Base-by-base conservation (phyloP, 2,113 vertebrate species). In the Amazona guildingii region DNA sequence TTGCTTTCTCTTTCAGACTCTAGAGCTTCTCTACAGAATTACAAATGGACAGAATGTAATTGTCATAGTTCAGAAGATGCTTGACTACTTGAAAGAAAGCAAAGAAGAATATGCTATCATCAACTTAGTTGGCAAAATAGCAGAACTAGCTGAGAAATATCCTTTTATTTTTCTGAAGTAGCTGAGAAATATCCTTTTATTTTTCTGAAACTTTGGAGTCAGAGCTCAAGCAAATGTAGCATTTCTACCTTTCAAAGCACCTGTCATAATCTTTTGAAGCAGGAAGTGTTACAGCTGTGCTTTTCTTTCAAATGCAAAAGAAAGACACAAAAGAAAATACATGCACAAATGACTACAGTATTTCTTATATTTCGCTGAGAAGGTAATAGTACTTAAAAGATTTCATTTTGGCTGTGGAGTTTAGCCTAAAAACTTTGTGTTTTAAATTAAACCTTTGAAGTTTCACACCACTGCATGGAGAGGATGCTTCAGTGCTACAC, bases 91-190 rank as follows among this genome's bases (percentile, higher is more conserved):
- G 93, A 98, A 95, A 59, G 95, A 97, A 94, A 99, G 98, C 96
- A 98, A 98, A 91, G 99, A 99, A 49, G 99, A 99, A 87, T 99
- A 99, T 94, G 97, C 98, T n/a, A 97, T 99, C 41, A 97, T 99
- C 68, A 98, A 97, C 94, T 97, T 99, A 83, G 98, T 98, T 95
- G 99, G 99, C 43, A 99, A 99, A 98, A 98, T 99, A 94, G 98
- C 99, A 70, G 99, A 99, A 83, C 97, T 99, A 91, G 99, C 99
- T 83, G 99, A 99, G 96, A 99, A 99, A 99, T 99, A 99, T 99
- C 99, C 86, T 92, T 90, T 83, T 84, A 17, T 86, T 90, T 84
- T 92, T 74, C 51, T 52, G 99, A 99, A 78, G 96, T 99, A 91
- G 98, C 99, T 82, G 99, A 99, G 95, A 99, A 99, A 99, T 99